Conservation (phyloP, 2,888 invertebrate species). For the Colostygia pectinataria region DNA sequence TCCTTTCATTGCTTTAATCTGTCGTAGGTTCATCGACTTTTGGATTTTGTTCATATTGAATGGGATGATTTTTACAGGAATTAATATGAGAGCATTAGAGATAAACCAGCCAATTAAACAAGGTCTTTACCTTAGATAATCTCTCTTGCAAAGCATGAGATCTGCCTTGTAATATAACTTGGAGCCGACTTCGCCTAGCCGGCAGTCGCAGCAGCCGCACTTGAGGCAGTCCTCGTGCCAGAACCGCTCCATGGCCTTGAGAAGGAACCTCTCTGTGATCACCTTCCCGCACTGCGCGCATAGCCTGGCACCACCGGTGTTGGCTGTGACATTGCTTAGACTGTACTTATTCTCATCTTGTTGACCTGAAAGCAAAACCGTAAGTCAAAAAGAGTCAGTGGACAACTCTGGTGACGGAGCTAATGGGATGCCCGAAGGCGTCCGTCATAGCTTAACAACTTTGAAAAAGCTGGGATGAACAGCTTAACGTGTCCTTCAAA, state of each 20-base stretch:
- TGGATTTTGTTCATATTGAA: too few relatives aligned
- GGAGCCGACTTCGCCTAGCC: constrained; percentile 96
- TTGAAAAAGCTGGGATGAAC: too few relatives aligned
- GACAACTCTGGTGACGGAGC: too few relatives aligned
- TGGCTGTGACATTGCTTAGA: constrained; percentile 59
- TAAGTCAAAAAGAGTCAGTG: too few relatives aligned
- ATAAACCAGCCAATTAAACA: background rate
- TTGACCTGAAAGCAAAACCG: constrained; percentile 59
- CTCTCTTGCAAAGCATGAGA: constrained; percentile 94
- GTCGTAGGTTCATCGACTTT: too few relatives aligned
- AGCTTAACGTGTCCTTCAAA: too few relatives aligned
- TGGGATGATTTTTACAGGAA: too few relatives aligned
- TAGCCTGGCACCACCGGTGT: constrained; percentile 79
- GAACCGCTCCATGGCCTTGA: constrained; percentile 93
- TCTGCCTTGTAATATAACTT: constrained; percentile 95
- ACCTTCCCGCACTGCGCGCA: constrained; percentile 94
- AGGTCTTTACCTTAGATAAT: constrained; percentile 89
- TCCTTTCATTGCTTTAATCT: too few relatives aligned
- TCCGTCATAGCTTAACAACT: too few relatives aligned
- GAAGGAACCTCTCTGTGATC: constrained; percentile 91
- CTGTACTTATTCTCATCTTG: constrained; percentile 76
- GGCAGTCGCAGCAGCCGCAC: constrained; percentile 95
- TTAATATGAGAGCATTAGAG: too few relatives aligned
- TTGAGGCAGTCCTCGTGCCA: constrained; percentile 98
- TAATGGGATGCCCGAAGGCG: too few relatives aligned